These are phyloP conservation scores for Drosophila orosa DNA, from an alignment of 1,140 invertebrate genomes.

Conservation along the genomic window DNA sequence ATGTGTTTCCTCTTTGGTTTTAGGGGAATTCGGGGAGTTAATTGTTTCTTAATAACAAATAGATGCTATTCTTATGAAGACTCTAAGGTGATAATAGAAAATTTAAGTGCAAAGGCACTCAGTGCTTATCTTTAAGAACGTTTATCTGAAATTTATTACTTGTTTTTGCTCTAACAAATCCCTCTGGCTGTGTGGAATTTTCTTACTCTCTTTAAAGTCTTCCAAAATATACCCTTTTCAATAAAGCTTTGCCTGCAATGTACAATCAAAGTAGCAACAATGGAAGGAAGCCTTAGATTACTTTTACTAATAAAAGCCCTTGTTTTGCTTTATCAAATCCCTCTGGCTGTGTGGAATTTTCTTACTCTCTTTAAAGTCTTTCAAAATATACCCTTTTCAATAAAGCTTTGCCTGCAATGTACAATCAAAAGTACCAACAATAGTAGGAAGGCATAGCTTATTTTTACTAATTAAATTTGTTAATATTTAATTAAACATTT, in stretches of 20 bases:
- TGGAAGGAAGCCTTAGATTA: no score
- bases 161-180: no score
- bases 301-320: no score
- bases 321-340: no score
- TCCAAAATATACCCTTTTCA: background rate
- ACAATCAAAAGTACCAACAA: background rate
- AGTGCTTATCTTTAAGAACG: background rate
- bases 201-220: background rate
- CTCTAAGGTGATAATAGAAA: background rate
- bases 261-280: background rate
- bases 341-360: background rate
- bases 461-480: no score
- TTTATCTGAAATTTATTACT: background rate
- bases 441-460: no score
- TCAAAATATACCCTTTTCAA: background rate
- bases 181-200: background rate
- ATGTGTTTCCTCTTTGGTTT: background rate
- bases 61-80: background rate
- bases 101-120: background rate
- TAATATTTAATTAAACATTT: no score
- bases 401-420: background rate
- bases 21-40: background rate
- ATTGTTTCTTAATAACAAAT: background rate
- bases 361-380: background rate
- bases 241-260: background rate